Percentiles rank a stretch among this genome's conserved stretches.
Evolutionary conservation across 1,140 invertebrate genomes (phyloP).

Genomic region (Magallana ariakensis): DNA sequence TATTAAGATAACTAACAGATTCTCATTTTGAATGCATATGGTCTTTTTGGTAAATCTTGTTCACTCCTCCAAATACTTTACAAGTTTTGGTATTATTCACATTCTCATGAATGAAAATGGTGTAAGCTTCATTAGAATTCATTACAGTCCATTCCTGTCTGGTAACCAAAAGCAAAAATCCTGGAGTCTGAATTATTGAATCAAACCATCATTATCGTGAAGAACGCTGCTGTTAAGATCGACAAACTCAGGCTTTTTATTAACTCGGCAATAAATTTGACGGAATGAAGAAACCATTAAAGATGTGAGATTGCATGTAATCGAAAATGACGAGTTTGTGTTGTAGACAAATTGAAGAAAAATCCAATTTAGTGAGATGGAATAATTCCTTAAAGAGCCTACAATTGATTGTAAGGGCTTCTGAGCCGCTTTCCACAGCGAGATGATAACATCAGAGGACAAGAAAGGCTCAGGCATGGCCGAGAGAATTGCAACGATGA

Average conservation of each 20-base stretch:
- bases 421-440: not conserved
- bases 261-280: constrained; percentile 49
- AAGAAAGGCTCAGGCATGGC: constrained; percentile 18
- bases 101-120: no score
- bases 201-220: constrained; percentile 27
- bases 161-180: constrained; percentile 23
- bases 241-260: constrained; percentile 46
- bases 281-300: constrained; percentile 58
- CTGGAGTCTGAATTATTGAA: not conserved
- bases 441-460: not conserved
- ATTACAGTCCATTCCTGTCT: not conserved
- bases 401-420: constrained; percentile 59
- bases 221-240: constrained; percentile 6
- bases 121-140: not conserved
- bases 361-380: constrained; percentile 60
- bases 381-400: constrained; percentile 58
- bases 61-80: no score
- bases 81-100: no score
- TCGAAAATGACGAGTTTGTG: constrained; percentile 57
- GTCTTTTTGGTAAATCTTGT: no score
- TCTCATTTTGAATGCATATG: no score
- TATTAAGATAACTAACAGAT: no score
- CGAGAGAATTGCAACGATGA: constrained; percentile 45
- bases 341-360: constrained; percentile 53
- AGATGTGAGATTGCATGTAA: constrained; percentile 52